phyloP scores from a whole-genome alignment of 2,797 vertebrate genomes.

The Orestias chungarensis region DNA sequence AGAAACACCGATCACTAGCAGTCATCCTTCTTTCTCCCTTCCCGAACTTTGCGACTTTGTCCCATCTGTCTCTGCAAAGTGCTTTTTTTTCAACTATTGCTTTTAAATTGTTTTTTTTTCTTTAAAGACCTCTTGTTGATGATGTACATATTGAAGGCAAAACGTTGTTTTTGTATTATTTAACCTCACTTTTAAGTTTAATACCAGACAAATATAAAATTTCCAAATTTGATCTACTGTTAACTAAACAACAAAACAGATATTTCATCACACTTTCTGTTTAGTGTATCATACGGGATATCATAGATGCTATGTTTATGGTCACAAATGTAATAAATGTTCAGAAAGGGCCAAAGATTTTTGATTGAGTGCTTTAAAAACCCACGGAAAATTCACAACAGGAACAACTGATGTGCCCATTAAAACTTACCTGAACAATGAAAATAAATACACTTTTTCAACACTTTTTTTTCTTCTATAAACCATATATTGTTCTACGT shows the following conservation, averaged over 20 bases:
- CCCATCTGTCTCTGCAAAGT: slow-evolving; percentile 68
- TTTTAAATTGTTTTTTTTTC: neutral
- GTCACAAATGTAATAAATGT: too few relatives aligned
- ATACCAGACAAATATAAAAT: neutral
- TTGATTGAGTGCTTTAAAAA: neutral
- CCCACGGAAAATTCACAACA: neutral
- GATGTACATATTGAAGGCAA: neutral
- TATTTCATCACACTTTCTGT: neutral
- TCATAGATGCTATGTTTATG: neutral
- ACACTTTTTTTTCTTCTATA: neutral
- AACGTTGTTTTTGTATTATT: neutral
- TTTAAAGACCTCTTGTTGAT: neutral
- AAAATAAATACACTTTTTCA: neutral
- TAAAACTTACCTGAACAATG: neutral
- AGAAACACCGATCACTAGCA: slow-evolving; percentile 64
- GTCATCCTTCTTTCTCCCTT: slow-evolving; percentile 50
- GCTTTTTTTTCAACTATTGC: slow-evolving; percentile 39
- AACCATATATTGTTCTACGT: neutral
- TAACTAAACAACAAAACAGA: neutral
- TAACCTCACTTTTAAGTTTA: neutral
- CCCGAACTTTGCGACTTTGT: slow-evolving; percentile 58
- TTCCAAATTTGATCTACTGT: neutral
- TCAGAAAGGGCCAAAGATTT: too few relatives aligned
- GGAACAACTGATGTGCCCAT: neutral
- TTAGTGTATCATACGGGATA: neutral